These are phyloP conservation scores for Elachura formosa DNA, from an alignment of 2,113 vertebrate species.

Conservation along the genomic window DNA sequence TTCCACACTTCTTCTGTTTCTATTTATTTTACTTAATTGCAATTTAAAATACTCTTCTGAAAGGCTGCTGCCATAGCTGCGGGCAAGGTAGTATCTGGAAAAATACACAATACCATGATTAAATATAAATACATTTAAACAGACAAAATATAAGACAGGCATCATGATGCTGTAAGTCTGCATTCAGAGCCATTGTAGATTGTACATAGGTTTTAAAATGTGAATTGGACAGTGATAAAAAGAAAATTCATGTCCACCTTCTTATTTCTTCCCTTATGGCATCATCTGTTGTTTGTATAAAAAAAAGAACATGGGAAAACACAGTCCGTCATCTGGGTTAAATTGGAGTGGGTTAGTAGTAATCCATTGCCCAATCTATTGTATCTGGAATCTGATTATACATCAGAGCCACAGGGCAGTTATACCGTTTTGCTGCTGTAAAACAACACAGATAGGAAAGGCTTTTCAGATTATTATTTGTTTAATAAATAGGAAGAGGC, in stretches of 20 bases:
- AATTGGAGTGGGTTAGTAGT: background rate
- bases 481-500: conserved; percentile 28
- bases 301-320: background rate
- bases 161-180: background rate
- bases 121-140: conserved; percentile 28
- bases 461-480: background rate
- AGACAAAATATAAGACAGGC: background rate
- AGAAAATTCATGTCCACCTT: background rate
- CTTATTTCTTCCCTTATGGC: background rate
- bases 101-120: background rate
- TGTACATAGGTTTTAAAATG: background rate
- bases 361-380: background rate
- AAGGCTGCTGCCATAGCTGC: background rate
- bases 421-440: background rate
- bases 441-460: background rate
- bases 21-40: conserved; percentile 20
- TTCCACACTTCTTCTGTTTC: background rate
- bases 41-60: background rate
- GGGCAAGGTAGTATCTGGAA: background rate
- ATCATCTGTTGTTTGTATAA: background rate
- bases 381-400: conserved; percentile 29
- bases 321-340: background rate
- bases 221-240: background rate
- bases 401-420: background rate
- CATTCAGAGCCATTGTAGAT: background rate